A percentile compares a stretch with the other conserved stretches of the same genome.
Conservation (phyloP, 2,888 invertebrate genomes). For the Thymelicus acteon region DNA sequence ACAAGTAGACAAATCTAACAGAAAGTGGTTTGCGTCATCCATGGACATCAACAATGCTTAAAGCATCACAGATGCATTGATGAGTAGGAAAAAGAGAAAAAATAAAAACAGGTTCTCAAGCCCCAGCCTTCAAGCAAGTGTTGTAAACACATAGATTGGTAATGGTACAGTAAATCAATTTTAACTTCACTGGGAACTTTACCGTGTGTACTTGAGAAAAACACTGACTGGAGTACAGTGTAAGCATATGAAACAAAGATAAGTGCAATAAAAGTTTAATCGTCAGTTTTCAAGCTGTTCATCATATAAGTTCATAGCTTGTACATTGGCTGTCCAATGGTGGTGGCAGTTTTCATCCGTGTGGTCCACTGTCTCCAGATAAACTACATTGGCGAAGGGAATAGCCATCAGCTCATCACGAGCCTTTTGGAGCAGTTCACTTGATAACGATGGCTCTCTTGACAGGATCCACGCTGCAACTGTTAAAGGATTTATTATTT, state of each 20-base stretch:
- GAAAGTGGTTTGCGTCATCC: too few relatives aligned
- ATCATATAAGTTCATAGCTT: constrained; percentile 52
- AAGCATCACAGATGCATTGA: too few relatives aligned
- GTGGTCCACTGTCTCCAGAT: constrained; percentile 64
- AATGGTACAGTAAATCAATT: too few relatives aligned
- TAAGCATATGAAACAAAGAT: not conserved
- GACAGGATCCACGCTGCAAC: constrained; percentile 76
- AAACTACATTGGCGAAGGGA: constrained; percentile 60
- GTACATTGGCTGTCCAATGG: constrained; percentile 71
- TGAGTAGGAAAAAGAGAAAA: too few relatives aligned
- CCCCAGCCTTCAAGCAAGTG: too few relatives aligned
- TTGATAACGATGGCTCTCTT: constrained; percentile 52
- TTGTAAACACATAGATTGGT: too few relatives aligned
- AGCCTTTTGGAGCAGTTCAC: constrained; percentile 51
- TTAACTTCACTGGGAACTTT: too few relatives aligned
- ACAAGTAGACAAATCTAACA: too few relatives aligned
- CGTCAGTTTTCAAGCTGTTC: constrained; percentile 31
- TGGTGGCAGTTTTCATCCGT: constrained; percentile 52
- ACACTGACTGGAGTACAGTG: too few relatives aligned
- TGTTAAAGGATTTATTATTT: constrained; percentile 41
- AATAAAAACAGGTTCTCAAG: too few relatives aligned
- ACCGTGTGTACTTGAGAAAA: not conserved
- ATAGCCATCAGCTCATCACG: constrained; percentile 56
- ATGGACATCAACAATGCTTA: too few relatives aligned
- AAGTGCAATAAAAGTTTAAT: constrained; percentile 8